phyloP scores from a whole-genome alignment of 2,113 vertebrate genomes.

The Rostratula benghalensis region DNA sequence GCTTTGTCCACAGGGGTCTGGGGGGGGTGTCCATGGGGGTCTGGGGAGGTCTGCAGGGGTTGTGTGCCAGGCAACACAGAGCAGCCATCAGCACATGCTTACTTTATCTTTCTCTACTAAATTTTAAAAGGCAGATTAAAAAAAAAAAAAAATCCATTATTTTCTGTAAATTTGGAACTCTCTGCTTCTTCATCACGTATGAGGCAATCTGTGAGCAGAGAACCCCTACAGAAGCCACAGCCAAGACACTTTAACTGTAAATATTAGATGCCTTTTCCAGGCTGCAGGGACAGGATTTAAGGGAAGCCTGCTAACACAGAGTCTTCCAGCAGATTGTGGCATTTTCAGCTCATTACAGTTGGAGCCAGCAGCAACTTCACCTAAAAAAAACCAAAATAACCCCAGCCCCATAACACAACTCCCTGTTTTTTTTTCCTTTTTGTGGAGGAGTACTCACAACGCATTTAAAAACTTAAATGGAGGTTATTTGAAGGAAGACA shows the following conservation, averaged over 20 bases:
- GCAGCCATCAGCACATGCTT: accelerated
- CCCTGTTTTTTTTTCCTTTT: background rate
- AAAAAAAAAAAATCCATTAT: background rate
- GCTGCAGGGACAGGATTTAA: background rate
- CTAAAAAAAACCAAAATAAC: background rate
- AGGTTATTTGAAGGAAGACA: constrained; percentile 74
- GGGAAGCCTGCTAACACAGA: background rate
- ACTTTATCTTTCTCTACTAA: background rate
- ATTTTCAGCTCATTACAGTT: constrained; percentile 9
- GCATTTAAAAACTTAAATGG: constrained; percentile 69
- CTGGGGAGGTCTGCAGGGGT: too few species aligned
- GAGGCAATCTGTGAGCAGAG: background rate
- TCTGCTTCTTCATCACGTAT: background rate
- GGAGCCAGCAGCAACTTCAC: constrained; percentile 49
- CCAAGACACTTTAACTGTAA: background rate
- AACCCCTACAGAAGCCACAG: background rate
- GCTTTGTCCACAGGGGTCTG: too few species aligned
- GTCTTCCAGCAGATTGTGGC: background rate
- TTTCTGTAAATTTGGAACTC: background rate
- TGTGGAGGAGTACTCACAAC: constrained; percentile 53
- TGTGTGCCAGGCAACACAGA: accelerated
- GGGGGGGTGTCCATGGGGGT: too few species aligned
- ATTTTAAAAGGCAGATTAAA: background rate
- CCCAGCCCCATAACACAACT: constrained; percentile 11
- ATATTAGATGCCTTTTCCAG: background rate